Evolutionary conservation across 2,888 invertebrate genomes (phyloP).

Genomic region (Tupiocoris notatus): DNA sequence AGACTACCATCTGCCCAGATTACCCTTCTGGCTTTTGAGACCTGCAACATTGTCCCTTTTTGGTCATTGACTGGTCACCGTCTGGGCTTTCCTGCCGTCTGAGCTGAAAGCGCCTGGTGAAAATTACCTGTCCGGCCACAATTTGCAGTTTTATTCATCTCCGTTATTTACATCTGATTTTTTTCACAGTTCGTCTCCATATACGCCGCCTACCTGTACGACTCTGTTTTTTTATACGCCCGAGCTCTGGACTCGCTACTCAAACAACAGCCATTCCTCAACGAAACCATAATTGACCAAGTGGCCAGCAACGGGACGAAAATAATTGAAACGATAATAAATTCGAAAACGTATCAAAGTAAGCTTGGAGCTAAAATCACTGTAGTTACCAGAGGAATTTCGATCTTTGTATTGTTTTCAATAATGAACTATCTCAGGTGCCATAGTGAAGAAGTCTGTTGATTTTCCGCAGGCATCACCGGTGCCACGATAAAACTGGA

Average conservation of each 20-base stretch:
- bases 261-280: slow-evolving; percentile 54
- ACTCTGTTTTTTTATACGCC: slow-evolving; percentile 90
- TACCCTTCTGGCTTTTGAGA: too few species aligned
- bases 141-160: too few species aligned
- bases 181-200: slow-evolving; percentile 76
- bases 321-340: slow-evolving; percentile 83
- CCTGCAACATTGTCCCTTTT: too few species aligned
- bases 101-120: too few species aligned
- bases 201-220: slow-evolving; percentile 92
- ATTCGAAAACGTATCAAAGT: slow-evolving; percentile 83
- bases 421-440: too few species aligned
- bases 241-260: slow-evolving; percentile 76
- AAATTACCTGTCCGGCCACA: too few species aligned
- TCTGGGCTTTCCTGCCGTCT: too few species aligned
- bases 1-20: too few species aligned
- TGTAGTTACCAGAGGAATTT: too few species aligned
- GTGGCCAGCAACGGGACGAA: slow-evolving; percentile 81
- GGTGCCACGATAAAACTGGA: slow-evolving; percentile 91
- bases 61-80: too few species aligned
- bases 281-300: slow-evolving; percentile 63
- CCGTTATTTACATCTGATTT: not conserved
- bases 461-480: slow-evolving; percentile 72
- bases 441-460: slow-evolving; percentile 21
- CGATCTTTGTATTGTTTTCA: too few species aligned
- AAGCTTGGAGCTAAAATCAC: too few species aligned